Evolutionary conservation across 2,888 invertebrate genomes (phyloP), one percentile per base, ranked within the genome.

Genomic region (Melanchra persicariae): DNA sequence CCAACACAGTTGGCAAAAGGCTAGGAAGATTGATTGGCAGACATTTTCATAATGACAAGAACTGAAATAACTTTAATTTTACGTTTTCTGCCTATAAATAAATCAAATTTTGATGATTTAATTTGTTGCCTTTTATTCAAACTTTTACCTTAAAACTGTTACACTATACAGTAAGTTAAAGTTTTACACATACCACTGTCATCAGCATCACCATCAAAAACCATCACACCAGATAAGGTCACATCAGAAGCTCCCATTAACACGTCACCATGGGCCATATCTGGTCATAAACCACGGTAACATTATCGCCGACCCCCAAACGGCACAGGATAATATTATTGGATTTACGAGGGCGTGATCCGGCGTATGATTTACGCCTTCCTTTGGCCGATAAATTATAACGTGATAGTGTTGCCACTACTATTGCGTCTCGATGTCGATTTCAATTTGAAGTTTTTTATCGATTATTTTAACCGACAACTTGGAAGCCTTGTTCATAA

Each of bases 291-390:
- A 81, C 72, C 64, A 81, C 19, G 81, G 77, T 65, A 73, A 82
- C 91, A 92, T 93, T 92, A 93, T 93, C 93, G 89, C 87, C 84
- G 83, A 79, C 85, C 85, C 85, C 86, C 87, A 82, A 88, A 87
- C 88, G 85, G 86, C 86, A 83, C 91, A 90, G 93, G 92, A 92
- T 93, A 91, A 95, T 95, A 94, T 93, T 94, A 92, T 92, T 91
- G 92, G 93, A 95, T 95, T 95, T 95, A 95, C 92, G 95, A 93
- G 91, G 89, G 89, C 90, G 89, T 91, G 91, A 93, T 94, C 91
- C 90, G 91, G 90, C 91, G 89, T 85, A 85, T 95, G 95, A 95
- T 95, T 95, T 95, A 95, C 92, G 89, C 90, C 92, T 95, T 95
- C 95, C 95, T 93, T 85, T 82, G 85, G 63, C 61, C 92, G 90